Conservation (phyloP, 2,113 vertebrate genomes). For the Tricholaema leucomelas region DNA sequence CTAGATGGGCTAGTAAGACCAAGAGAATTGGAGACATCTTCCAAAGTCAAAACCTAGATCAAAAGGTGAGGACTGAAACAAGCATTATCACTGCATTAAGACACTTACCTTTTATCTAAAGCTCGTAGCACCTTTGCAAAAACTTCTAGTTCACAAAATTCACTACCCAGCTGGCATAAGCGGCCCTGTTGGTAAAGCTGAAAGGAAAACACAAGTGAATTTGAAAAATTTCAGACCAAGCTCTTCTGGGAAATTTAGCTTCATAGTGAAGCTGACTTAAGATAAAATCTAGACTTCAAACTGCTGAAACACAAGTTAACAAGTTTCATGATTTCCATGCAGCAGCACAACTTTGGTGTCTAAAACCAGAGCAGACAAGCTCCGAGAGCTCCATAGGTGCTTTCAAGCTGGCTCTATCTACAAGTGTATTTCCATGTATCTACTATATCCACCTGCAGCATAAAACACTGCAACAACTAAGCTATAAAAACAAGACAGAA, state of each 20-base stretch:
- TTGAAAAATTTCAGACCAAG: background rate
- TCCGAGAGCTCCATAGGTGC: rapidly evolving
- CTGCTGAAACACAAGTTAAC: background rate
- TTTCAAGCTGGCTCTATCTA: background rate
- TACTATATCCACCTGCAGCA: background rate
- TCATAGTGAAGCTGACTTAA: background rate
- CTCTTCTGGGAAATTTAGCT: background rate
- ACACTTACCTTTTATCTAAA: slow-evolving; percentile 94
- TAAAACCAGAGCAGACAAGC: background rate
- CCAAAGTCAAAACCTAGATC: background rate
- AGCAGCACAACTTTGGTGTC: background rate
- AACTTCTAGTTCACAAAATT: slow-evolving; percentile 99
- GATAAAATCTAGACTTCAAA: background rate
- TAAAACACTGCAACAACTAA: background rate
- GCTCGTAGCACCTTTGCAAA: slow-evolving; percentile 98
- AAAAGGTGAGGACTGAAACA: background rate
- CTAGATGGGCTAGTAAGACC: background rate
- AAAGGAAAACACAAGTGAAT: background rate
- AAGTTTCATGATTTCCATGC: background rate
- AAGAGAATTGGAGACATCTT: background rate
- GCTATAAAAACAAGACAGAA: background rate
- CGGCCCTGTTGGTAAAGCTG: slow-evolving; percentile 99
- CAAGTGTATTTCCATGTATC: background rate
- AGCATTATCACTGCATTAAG: background rate
- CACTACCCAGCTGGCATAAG: slow-evolving; percentile 96